A percentile compares a stretch with the other conserved stretches of the same genome.
phyloP scores from a whole-genome alignment of 2,888 invertebrate species.

The Oasisia sp. region DNA sequence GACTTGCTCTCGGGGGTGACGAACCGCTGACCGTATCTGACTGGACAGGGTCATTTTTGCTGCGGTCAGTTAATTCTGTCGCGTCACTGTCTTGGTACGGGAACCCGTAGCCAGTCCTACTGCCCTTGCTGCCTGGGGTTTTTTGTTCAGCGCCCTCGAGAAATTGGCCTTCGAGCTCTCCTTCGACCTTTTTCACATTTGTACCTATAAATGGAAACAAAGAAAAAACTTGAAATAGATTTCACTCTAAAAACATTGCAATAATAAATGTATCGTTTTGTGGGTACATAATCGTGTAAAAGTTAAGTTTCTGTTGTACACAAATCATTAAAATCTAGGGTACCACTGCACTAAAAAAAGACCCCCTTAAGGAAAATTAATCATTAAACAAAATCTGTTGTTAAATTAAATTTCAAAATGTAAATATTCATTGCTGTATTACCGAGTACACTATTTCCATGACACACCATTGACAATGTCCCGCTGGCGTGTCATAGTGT shows the following conservation, averaged over 20 bases:
- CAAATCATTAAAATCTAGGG: no score
- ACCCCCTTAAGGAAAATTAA: no score
- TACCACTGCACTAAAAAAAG: no score
- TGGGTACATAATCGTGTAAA: not conserved
- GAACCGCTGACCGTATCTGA: not conserved
- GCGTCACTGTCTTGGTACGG: not conserved
- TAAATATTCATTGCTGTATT: no score
- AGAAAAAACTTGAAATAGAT: not conserved
- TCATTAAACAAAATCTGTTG: no score
- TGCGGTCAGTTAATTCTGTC: not conserved
- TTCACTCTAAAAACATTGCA: not conserved
- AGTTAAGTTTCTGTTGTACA: no score
- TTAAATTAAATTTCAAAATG: no score
- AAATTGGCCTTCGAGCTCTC: not conserved
- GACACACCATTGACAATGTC: no score
- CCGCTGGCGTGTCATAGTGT: no score
- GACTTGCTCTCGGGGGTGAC: not conserved
- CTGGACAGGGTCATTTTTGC: not conserved
- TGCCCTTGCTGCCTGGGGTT: not conserved
- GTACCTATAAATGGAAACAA: not conserved
- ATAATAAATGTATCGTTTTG: not conserved
- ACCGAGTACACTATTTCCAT: no score
- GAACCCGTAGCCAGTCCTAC: not conserved
- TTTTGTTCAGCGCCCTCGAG: not conserved
- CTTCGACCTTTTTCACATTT: not conserved